Base-by-base conservation (phyloP, 23 tunicate species). In the Halocynthia aurantium region DNA sequence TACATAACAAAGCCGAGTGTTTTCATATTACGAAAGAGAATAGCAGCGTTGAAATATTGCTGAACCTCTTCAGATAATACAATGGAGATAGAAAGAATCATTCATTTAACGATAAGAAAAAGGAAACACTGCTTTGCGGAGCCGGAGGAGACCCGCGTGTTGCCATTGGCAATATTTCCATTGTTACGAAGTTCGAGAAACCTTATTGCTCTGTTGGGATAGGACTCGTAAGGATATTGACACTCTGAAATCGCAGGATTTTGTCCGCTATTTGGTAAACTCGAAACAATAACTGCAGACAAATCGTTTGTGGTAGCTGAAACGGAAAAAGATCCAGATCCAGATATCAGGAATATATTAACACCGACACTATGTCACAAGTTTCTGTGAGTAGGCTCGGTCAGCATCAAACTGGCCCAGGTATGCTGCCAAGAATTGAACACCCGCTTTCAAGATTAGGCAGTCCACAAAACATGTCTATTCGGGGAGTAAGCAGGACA, bases 391-490 rank as follows among this genome's bases (percentile, higher is more conserved):
- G 93, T 61, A 52, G 93, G 57, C 85, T 79, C 13, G 82, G 82
- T 8, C 72, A 78, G 6, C 84, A 62, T 21, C 71, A 63, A 31
- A 83, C 79, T 40, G 52, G 85, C 50, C 80, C 71, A 50, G 90
- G 90, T 5, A 61, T 81, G 77, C 63, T 85, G 73, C 98, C 98
- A 53, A 71, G 81, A 54, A 92, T 92, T 11, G 88, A 92, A 69
- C 98, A 92, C 63, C 98, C 98, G 55, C 77, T 92, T 17, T 92
- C 98, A 7, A 66, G 98, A 57, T 74, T 86, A 15, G 85, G 80
- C 78, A 84, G 83, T 67, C 98, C 92, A 6, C 92, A 86, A 52
- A 86, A 78, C 15, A 92, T 92, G 55, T 86, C 92, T 13, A 82
- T 92, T 0, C 71, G 92, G 22, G 98, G 98, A 56, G 69, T 82